These are phyloP conservation scores for Mycogona germanica DNA, from an alignment of 2,888 invertebrate genomes.

Conservation along the genomic window DNA sequence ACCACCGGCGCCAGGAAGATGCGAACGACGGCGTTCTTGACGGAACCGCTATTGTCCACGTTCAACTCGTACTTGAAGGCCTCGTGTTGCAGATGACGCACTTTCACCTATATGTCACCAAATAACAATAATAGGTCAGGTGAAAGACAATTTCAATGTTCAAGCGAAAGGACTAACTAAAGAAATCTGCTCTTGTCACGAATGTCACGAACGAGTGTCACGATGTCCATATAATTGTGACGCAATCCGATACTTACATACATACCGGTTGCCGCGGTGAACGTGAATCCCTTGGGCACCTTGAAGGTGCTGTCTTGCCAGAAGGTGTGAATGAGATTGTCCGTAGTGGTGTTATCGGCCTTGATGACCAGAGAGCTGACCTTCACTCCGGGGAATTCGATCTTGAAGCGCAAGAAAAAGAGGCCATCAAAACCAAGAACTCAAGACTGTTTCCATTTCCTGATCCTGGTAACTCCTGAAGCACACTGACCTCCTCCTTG, in stretches of 20 bases:
- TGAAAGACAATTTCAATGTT: too few relatives aligned
- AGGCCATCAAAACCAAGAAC: too few relatives aligned
- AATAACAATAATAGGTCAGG: too few relatives aligned
- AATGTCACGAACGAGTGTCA: too few relatives aligned
- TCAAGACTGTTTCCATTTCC: too few relatives aligned
- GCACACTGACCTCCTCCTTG: not conserved
- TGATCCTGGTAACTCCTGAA: too few relatives aligned
- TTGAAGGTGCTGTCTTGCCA: not conserved
- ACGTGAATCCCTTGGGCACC: not conserved
- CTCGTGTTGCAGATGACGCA: conserved; percentile 6
- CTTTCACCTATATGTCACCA: conserved; percentile 3
- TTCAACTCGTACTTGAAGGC: not conserved
- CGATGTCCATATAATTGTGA: too few relatives aligned
- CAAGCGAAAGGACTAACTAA: too few relatives aligned
- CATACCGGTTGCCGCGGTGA: not conserved
- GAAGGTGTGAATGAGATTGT: not conserved
- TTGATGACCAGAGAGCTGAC: not conserved
- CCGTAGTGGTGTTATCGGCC: not conserved
- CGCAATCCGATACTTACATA: not conserved
- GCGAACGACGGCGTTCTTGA: not conserved
- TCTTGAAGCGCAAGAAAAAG: not conserved
- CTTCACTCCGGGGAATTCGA: not conserved
- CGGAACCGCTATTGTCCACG: not conserved
- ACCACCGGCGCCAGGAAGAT: not conserved
- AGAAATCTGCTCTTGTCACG: too few relatives aligned